Conservation (phyloP, 2,113 vertebrate genomes). For the Heterotis niloticus region DNA sequence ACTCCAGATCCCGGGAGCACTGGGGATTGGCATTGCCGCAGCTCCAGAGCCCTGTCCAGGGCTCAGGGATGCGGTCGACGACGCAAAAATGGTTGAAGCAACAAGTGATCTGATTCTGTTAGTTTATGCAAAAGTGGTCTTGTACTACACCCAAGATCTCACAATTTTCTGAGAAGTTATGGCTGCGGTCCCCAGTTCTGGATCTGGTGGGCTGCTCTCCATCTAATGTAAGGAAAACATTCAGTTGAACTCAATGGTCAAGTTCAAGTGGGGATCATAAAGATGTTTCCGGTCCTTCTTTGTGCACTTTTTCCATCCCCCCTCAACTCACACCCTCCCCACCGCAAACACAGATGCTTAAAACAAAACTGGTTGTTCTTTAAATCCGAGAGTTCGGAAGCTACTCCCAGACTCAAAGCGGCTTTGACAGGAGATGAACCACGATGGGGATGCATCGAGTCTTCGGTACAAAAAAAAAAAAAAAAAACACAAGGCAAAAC, state of each 20-base stretch:
- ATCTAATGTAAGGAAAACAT: not conserved
- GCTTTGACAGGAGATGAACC: constrained; percentile 48
- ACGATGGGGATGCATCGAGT: constrained; percentile 44
- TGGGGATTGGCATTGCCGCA: not conserved
- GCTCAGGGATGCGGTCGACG: constrained; percentile 45
- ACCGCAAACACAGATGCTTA: not conserved
- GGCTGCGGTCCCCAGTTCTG: constrained; percentile 41
- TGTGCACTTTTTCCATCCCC: too few species aligned
- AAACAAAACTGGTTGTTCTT: too few species aligned
- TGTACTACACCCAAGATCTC: constrained; percentile 44
- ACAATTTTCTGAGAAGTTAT: constrained; percentile 40
- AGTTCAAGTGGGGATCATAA: not conserved
- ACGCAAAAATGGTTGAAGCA: constrained; percentile 48
- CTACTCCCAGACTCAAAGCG: constrained; percentile 35
- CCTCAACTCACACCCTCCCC: not conserved
- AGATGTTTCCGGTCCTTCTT: too few species aligned
- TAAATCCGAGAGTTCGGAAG: constrained; percentile 40
- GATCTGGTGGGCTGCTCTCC: not conserved
- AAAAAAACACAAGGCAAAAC: constrained; percentile 53
- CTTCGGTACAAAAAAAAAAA: constrained; percentile 52
- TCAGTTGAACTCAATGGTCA: not conserved
- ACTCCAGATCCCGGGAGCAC: not conserved
- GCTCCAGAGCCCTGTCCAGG: constrained; percentile 7
- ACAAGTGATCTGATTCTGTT: constrained; percentile 47
- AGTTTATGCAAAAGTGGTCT: constrained; percentile 48